Conservation (phyloP, 2,113 vertebrate genomes). For the Solenodon paradoxus region DNA sequence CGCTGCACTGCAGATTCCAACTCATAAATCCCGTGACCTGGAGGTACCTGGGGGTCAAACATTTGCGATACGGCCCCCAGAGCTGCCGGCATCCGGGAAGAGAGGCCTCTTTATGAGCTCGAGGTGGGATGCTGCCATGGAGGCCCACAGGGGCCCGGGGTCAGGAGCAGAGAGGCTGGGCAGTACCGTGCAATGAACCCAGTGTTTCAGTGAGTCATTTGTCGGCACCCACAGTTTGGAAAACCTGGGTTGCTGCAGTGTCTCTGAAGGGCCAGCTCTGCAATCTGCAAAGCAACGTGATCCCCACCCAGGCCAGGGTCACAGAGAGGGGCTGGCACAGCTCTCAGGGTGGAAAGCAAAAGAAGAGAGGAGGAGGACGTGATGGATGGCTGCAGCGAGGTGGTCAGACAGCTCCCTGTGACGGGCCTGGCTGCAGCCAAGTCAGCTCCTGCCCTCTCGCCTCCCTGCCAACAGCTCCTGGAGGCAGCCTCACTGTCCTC, state of each 20-base stretch:
- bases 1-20: constrained; percentile 50
- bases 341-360: neutral
- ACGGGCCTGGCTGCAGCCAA: rapidly evolving
- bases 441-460: rapidly evolving
- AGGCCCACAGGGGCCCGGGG: neutral
- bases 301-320: neutral
- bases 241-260: neutral
- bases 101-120: neutral
- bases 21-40: constrained; percentile 69
- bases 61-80: constrained; percentile 38
- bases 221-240: neutral
- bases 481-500: rapidly evolving
- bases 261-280: neutral
- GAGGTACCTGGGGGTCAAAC: constrained; percentile 65
- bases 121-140: neutral
- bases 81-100: constrained; percentile 30
- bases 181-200: neutral
- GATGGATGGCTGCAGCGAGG: neutral
- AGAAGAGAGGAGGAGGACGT: neutral
- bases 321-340: neutral
- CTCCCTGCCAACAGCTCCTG: rapidly evolving
- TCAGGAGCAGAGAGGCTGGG: neutral
- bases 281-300: neutral
- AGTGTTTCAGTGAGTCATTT: neutral
- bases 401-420: neutral